Conservation (phyloP, 2,113 vertebrate genomes). For the Tragulus kanchil region DNA sequence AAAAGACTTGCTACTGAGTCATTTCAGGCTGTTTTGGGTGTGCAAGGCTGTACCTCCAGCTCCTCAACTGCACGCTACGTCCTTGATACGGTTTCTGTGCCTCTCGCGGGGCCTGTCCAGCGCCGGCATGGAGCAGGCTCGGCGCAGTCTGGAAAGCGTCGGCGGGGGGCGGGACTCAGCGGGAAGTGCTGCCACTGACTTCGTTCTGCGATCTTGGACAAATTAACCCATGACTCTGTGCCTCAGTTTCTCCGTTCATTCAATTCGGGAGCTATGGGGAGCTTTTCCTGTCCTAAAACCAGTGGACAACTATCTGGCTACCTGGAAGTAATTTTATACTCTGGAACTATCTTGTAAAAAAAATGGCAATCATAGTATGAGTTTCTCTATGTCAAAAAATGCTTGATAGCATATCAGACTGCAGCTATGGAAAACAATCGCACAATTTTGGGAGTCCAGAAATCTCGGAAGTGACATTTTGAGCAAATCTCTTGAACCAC, state of each 20-base stretch:
- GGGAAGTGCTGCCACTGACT: background rate
- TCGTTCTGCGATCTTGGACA: background rate
- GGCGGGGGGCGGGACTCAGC: background rate
- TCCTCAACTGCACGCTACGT: background rate
- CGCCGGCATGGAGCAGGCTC: background rate
- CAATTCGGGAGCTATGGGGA: background rate
- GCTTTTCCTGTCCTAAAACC: background rate
- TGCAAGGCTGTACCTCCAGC: background rate
- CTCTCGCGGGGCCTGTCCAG: fast-evolving
- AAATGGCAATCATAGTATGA: background rate
- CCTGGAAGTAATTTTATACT: background rate
- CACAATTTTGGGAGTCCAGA: background rate
- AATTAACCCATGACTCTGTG: background rate
- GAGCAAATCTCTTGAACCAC: background rate
- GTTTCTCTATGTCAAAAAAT: background rate
- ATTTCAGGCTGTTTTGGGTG: background rate
- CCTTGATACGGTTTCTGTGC: background rate
- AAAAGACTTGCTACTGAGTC: background rate
- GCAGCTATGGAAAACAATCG: background rate
- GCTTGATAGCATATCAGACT: background rate
- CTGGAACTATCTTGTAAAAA: background rate
- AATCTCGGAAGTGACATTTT: background rate
- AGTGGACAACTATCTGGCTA: background rate
- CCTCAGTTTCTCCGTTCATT: background rate
- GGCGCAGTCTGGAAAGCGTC: background rate